Evolutionary conservation across 2,797 vertebrate species (phyloP).

Genomic region (Danio kyathit): DNA sequence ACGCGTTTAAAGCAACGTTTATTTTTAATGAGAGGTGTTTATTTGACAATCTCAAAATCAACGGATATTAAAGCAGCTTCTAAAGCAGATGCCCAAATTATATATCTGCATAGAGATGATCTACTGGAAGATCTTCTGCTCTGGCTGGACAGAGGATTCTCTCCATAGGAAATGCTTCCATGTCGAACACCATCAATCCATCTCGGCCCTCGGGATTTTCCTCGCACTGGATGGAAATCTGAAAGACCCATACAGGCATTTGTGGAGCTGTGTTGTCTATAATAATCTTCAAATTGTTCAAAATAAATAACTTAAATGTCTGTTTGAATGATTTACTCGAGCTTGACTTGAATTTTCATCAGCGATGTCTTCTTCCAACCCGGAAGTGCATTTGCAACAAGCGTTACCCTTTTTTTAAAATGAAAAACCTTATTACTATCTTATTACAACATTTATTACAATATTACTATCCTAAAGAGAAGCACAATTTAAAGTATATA

Average conservation of each 20-base stretch:
- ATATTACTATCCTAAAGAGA: neutral
- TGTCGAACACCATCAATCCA: neutral
- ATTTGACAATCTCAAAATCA: too few species aligned
- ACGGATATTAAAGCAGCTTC: too few species aligned
- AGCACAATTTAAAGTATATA: neutral
- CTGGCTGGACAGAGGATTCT: neutral
- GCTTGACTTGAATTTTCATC: neutral
- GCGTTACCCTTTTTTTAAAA: neutral
- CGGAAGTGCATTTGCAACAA: neutral
- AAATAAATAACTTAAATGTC: neutral
- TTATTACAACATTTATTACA: too few species aligned
- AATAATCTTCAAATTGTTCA: too few species aligned
- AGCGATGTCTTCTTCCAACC: neutral
- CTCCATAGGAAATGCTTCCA: neutral
- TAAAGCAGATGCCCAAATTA: too few species aligned
- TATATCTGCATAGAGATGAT: neutral
- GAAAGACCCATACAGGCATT: slow-evolving; percentile 17
- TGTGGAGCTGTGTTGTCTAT: neutral
- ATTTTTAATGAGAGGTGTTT: too few species aligned
- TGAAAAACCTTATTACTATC: neutral
- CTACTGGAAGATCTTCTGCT: neutral
- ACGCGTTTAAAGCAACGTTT: too few species aligned
- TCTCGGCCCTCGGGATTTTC: neutral
- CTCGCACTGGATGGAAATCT: slow-evolving; percentile 18
- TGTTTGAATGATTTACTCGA: neutral